phyloP scores from a whole-genome alignment of 2,797 vertebrate genomes.

The Sebastes ruberrimus region DNA sequence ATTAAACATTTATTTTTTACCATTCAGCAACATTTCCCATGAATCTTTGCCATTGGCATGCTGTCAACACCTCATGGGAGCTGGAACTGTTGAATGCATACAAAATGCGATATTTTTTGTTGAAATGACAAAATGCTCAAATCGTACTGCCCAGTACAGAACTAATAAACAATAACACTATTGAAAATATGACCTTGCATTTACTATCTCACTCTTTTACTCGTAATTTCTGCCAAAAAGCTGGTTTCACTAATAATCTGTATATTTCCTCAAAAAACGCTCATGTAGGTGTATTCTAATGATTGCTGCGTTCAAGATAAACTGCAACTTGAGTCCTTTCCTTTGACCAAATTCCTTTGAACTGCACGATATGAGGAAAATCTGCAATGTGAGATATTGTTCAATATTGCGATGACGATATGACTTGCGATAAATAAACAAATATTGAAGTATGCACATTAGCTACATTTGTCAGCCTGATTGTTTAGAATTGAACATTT shows the following conservation, averaged over 20 bases:
- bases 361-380: no score
- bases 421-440: no score
- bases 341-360: background rate
- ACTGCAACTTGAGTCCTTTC: background rate
- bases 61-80: background rate
- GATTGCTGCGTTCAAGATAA: background rate
- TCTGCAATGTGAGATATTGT: no score
- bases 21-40: slow-evolving; percentile 8
- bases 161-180: background rate
- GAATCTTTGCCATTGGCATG: background rate
- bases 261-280: background rate
- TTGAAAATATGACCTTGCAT: background rate
- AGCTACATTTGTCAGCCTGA: no score
- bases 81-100: background rate
- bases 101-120: background rate
- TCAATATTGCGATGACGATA: no score
- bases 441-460: no score
- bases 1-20: background rate
- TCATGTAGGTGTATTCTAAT: background rate
- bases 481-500: no score
- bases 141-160: background rate
- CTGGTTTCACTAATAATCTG: background rate
- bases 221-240: background rate
- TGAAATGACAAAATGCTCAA: background rate
- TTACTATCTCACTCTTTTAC: background rate